Evolutionary conservation across 2,113 vertebrate genomes (phyloP), one percentile per base, ranked within the genome.

Genomic region (Maccullochella peelii): DNA sequence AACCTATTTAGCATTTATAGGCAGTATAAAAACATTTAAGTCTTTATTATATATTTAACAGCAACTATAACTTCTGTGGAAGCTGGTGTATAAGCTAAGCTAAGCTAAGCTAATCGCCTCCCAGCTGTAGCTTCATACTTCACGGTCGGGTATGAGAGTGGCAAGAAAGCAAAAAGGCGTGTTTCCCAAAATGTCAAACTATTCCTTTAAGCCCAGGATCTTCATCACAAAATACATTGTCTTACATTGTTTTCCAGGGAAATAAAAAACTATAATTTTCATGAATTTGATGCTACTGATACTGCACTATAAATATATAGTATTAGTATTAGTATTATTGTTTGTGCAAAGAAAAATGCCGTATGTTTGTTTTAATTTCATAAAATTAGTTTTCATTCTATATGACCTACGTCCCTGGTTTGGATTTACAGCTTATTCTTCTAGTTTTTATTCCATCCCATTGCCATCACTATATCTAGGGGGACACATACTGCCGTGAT

Each of bases 401-500:
- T 25, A 2, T n/a, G 8, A 33, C 16, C 20, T 33, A 1, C 57
- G 11, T 30, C 4, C 9, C 23, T 81, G 30, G 18, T 27, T 16
- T 71, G 15, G 12, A 50, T 61, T 40, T 18, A 20, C 23, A 23
- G 21, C 8, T 27, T 25, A 23, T 4, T 49, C 20, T 20, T 47
- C 23, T 55, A 2, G 27, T 15, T 62, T 55, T 21, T 1, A 50
- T 72, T 72, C 30, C 7, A 66, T 47, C 21, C 23, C 14, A 27
- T 15, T n/a, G 16, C 47, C 57, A 27, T 58, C 6, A 7, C 11
- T 49, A 1, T 36, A 14, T 62, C 52, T 16, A 90, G 89, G 36
- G 12, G 15, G 20, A 69, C 7, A 38, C n/a, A 18, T 5, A 4
- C 54, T 68, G 55, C 44, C 8, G 14, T 11, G 42, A 75, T 23